phyloP scores from a whole-genome alignment of 2,113 vertebrate genomes.

The Zosterops lateralis region DNA sequence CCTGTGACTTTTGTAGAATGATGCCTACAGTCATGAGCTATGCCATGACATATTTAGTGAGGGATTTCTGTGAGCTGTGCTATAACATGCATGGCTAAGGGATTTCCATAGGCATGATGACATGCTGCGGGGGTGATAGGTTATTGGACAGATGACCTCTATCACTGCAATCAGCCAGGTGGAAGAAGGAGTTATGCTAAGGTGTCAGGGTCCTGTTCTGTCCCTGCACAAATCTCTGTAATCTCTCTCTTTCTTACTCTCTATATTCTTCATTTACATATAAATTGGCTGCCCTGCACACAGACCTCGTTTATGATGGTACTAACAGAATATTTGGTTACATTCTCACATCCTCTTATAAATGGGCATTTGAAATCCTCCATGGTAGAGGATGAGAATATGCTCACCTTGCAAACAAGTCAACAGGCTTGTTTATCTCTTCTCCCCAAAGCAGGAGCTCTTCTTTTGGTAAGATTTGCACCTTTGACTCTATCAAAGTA shows the following conservation, averaged over 20 bases:
- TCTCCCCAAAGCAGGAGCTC: background rate
- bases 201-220: too few relatives aligned
- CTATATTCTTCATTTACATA: background rate
- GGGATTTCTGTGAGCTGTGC: background rate
- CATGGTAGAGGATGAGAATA: background rate
- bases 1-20: background rate
- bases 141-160: too few relatives aligned
- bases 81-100: background rate
- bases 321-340: background rate
- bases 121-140: too few relatives aligned
- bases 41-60: background rate
- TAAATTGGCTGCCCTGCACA: background rate
- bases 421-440: background rate
- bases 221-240: background rate
- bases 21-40: background rate
- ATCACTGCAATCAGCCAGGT: background rate
- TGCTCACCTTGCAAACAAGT: background rate
- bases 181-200: background rate
- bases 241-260: background rate
- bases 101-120: background rate
- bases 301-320: background rate
- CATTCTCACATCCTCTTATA: background rate
- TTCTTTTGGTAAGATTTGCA: background rate
- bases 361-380: background rate
- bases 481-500: background rate